These are phyloP conservation scores for Diplosoma virens DNA, from an alignment of 23 tunicate species.

Conservation along the genomic window DNA sequence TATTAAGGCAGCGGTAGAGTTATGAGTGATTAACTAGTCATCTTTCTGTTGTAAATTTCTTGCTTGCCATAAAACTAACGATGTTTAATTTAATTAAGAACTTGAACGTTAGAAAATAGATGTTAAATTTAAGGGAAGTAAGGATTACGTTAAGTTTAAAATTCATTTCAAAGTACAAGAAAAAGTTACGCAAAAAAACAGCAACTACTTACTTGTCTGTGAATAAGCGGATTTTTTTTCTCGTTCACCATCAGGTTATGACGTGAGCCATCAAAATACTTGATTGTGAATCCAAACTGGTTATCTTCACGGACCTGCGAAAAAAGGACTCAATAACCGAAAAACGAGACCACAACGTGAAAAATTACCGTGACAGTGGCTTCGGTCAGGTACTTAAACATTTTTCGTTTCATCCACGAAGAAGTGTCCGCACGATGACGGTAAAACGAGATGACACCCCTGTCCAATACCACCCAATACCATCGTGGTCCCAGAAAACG, in stretches of 20 bases:
- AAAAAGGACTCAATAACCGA: too few species aligned
- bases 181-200: too few species aligned
- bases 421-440: constrained; percentile 79
- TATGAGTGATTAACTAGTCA: too few species aligned
- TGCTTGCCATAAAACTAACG: too few species aligned
- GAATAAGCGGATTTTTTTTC: constrained; percentile 38
- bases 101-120: too few species aligned
- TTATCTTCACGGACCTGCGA: constrained; percentile 50
- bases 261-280: constrained; percentile 58
- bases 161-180: too few species aligned
- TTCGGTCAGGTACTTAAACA: constrained; percentile 78
- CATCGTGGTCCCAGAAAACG: constrained; percentile 69
- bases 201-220: constrained; percentile 52
- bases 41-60: too few species aligned
- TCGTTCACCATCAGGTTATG: constrained; percentile 68
- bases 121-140: too few species aligned
- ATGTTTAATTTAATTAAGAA: too few species aligned
- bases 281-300: constrained; percentile 46
- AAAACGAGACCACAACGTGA: too few species aligned
- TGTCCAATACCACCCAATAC: constrained; percentile 88
- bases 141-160: too few species aligned
- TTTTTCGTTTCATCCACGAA: constrained; percentile 43
- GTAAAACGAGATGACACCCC: constrained; percentile 87
- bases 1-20: too few species aligned
- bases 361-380: constrained; percentile 59